phyloP scores from a whole-genome alignment of 1,140 invertebrate genomes.

The Temnothorax longispinosus region DNA sequence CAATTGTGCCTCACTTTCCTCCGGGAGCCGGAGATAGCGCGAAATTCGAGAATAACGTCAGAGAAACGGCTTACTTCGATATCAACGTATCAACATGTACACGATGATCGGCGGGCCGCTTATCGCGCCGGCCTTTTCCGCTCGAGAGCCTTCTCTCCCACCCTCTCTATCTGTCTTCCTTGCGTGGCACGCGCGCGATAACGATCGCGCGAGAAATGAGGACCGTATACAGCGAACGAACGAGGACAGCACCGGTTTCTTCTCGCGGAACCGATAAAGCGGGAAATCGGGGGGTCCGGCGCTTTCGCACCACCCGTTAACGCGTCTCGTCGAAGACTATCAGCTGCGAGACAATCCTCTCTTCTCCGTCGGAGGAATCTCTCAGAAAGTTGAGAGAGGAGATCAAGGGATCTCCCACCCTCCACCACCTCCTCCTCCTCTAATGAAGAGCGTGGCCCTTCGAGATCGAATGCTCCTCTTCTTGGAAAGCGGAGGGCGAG shows the following conservation, averaged over 20 bases:
- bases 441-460: conserved; percentile 33
- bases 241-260: conserved; percentile 16
- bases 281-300: background rate
- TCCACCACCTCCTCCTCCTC: conserved; percentile 11
- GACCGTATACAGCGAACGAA: conserved; percentile 5
- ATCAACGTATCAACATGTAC: conserved; percentile 54
- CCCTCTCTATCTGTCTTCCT: background rate
- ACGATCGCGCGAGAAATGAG: conserved; percentile 40
- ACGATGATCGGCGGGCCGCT: conserved; percentile 22
- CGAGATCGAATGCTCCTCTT: background rate
- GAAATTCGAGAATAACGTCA: conserved; percentile 23
- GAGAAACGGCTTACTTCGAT: conserved; percentile 44
- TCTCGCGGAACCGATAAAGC: conserved; percentile 73
- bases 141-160: background rate
- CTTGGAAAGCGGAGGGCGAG: background rate
- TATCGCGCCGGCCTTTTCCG: conserved; percentile 59
- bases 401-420: conserved; percentile 16
- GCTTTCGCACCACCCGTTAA: conserved; percentile 46
- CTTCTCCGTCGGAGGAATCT: conserved; percentile 24
- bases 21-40: background rate
- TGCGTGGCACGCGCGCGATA: conserved; percentile 45
- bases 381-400: conserved; percentile 1
- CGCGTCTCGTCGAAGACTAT: conserved; percentile 67
- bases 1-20: background rate
- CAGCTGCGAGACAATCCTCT: conserved; percentile 44